phyloP scores from a whole-genome alignment of 2,113 vertebrate species.

The Canis aureus region DNA sequence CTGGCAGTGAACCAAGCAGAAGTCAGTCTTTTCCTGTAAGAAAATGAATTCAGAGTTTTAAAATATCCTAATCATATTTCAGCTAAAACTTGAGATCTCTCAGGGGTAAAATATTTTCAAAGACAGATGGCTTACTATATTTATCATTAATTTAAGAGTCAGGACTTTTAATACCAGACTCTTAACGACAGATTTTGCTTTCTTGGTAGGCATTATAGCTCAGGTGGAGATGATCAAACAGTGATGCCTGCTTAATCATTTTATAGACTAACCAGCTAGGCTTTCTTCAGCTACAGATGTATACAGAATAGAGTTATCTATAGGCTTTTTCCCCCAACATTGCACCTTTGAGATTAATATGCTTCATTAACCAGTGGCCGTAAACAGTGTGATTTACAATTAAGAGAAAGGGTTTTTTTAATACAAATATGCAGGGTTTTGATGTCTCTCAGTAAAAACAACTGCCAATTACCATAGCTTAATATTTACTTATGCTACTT shows the following conservation, averaged over 20 bases:
- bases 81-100: not conserved
- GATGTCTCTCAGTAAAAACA: not conserved
- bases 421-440: not conserved
- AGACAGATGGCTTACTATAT: not conserved
- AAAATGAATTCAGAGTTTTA: constrained; percentile 3
- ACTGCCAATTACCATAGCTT: not conserved
- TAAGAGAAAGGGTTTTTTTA: not conserved
- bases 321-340: not conserved
- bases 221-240: not conserved
- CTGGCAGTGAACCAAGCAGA: not conserved
- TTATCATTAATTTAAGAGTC: not conserved
- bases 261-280: not conserved
- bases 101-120: not conserved
- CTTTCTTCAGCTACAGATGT: not conserved
- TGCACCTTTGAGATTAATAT: not conserved
- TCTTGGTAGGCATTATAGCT: not conserved
- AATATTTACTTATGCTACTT: not conserved
- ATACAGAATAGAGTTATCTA: not conserved
- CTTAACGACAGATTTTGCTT: not conserved
- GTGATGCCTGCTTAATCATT: not conserved
- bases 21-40: not conserved
- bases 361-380: not conserved
- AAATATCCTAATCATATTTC: constrained; percentile 39
- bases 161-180: not conserved
- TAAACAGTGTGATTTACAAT: not conserved